These are phyloP conservation scores for Tuta absoluta DNA, from an alignment of 2,888 invertebrate species.

Conservation along the genomic window DNA sequence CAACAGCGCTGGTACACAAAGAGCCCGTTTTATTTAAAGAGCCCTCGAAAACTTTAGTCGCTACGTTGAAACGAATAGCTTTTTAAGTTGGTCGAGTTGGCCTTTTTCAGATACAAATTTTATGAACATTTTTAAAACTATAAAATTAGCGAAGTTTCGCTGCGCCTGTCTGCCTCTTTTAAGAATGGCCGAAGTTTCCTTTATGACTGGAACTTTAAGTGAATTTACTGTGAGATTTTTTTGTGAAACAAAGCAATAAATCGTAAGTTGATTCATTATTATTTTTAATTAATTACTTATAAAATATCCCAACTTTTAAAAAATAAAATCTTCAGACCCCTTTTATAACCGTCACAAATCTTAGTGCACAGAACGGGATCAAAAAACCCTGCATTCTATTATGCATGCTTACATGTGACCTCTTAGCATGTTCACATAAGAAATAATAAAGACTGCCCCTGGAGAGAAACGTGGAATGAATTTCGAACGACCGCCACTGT, in stretches of 20 bases:
- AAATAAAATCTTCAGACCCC: neutral
- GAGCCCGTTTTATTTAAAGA: conserved; percentile 51
- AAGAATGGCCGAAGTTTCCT: conserved; percentile 21
- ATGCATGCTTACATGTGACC: conserved; percentile 24
- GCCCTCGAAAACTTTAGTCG: conserved; percentile 50
- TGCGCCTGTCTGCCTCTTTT: conserved; percentile 22
- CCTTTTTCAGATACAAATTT: conserved; percentile 39
- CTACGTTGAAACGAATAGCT: conserved; percentile 48
- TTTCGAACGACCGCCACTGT: conserved; percentile 51
- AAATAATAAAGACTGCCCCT: conserved; percentile 47
- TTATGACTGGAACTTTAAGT: conserved; percentile 18
- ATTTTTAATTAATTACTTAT: neutral
- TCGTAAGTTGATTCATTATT: neutral
- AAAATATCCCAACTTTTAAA: neutral
- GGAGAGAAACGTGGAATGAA: conserved; percentile 53
- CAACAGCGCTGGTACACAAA: conserved; percentile 41
- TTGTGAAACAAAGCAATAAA: neutral
- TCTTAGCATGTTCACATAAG: conserved; percentile 35
- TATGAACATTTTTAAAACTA: conserved; percentile 42
- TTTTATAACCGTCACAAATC: neutral
- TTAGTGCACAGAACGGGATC: neutral
- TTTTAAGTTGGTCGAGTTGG: conserved; percentile 44
- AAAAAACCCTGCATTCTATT: neutral
- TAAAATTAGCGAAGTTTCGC: conserved; percentile 38
- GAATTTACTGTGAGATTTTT: conserved; percentile 11